Evolutionary conservation across 2,888 invertebrate species (phyloP), one percentile per base, ranked within the genome.

Genomic region (Xanthia togata): DNA sequence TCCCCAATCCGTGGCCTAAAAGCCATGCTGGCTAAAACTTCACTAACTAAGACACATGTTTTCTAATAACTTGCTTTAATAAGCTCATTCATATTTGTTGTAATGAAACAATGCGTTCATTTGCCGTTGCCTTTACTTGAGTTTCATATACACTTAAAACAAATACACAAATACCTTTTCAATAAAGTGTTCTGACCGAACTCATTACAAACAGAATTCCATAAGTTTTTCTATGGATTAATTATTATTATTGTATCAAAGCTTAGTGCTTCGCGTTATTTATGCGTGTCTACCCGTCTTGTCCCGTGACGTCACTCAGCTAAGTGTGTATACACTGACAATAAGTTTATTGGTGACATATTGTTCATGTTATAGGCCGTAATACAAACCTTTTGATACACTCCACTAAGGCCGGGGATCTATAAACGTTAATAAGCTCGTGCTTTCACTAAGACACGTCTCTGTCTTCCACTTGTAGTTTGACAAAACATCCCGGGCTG

Each of bases 211-310:
- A 91, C 92, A 91, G 91, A 79, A 89, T 91, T 91, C 90, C 71
- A 78, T 86, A 87, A 89, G 79, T 69, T 83, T 87, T 84, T 87
- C 84, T 76, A 83, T 74, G 64, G 79, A 84, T 83, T 78, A 74
- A 86, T 78, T 75, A 80, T 73, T 73, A 89, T 91, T 88, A 86
- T 90, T 90, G 89, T 88, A 82, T 83, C 86, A 89, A 81, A 89
- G 90, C 91, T 91, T 92, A 91, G 88, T 88, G 93, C 92, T 91
- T 91, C 92, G 89, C 89, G 90, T 89, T 90, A 76, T 85, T 86
- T 65, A 82, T 85, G 82, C 77, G 81, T 74, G 79, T 86, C 41
- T 68, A 65, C 50, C 74, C 62, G 69, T 12, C 17, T 53, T 26
- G 35, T 31, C 31, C 2, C 31, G 53, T 41, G 70, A 26, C 57